A percentile compares a stretch with the other conserved stretches of the same genome.
Conservation (phyloP, 1,140 invertebrate species). For the Drosophila parvula region DNA sequence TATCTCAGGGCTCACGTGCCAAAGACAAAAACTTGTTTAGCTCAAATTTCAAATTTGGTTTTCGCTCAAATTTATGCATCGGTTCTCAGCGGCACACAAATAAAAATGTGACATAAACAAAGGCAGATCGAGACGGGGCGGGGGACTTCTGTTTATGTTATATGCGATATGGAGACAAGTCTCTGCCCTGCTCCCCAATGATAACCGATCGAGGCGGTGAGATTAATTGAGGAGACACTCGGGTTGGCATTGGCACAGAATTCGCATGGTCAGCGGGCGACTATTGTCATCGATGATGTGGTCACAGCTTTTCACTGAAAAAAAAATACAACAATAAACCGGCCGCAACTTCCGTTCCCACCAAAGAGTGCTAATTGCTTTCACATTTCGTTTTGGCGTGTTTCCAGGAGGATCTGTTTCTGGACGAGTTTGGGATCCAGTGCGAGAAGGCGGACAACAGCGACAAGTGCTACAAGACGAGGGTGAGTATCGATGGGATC, state of each 20-base stretch:
- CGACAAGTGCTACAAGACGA: slow-evolving; percentile 71
- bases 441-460: slow-evolving; percentile 73
- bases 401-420: slow-evolving; percentile 79
- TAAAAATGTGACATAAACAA: slow-evolving; percentile 8
- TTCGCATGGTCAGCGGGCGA: neutral
- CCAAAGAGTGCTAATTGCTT: slow-evolving; percentile 22
- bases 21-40: slow-evolving; percentile 26
- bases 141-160: neutral
- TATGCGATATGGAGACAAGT: neutral
- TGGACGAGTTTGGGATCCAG: slow-evolving; percentile 73
- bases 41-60: neutral
- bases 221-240: slow-evolving; percentile 14
- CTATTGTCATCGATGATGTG: slow-evolving; percentile 9
- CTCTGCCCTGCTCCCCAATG: slow-evolving; percentile 16
- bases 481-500: slow-evolving; percentile 51
- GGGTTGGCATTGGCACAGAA: slow-evolving; percentile 22
- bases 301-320: neutral
- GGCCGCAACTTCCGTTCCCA: slow-evolving; percentile 44
- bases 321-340: neutral
- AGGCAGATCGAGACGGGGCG: neutral
- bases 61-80: slow-evolving; percentile 28
- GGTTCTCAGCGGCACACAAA: slow-evolving; percentile 2
- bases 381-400: slow-evolving; percentile 28
- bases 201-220: neutral
- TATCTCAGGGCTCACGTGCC: slow-evolving; percentile 16